These are phyloP conservation scores for Acromyrmex echinatior DNA, from an alignment of 1,140 invertebrate genomes.

Conservation along the genomic window DNA sequence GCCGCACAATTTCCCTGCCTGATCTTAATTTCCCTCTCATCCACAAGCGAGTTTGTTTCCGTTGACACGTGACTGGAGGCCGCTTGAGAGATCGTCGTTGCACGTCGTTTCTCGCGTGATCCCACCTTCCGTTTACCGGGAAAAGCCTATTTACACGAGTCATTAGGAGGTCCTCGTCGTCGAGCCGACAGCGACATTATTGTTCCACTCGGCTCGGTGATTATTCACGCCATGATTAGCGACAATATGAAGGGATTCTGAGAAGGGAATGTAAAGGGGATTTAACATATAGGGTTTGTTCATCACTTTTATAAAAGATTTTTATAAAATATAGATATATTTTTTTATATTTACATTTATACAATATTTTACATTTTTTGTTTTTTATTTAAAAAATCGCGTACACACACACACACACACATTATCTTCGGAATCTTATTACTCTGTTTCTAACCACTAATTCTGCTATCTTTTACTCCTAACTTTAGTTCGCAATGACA, in stretches of 20 bases:
- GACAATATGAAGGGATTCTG: neutral
- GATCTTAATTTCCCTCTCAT: slow-evolving; percentile 49
- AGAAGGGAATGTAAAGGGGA: neutral
- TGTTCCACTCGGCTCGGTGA: neutral
- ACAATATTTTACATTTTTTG: neutral
- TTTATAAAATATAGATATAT: neutral
- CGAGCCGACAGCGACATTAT: neutral
- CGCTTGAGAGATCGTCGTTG: slow-evolving; percentile 36
- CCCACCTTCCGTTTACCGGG: slow-evolving; percentile 43
- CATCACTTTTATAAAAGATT: neutral
- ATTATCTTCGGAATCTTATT: neutral
- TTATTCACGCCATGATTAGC: neutral
- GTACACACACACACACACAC: neutral
- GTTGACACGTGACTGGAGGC: slow-evolving; percentile 45
- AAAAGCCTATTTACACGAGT: slow-evolving; percentile 57
- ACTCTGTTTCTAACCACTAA: neutral
- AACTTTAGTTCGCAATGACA: neutral
- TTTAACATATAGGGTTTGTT: too few species aligned
- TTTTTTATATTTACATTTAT: neutral
- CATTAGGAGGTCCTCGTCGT: slow-evolving; percentile 8
- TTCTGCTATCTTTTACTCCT: neutral
- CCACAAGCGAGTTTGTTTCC: slow-evolving; percentile 8
- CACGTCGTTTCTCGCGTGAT: slow-evolving; percentile 43
- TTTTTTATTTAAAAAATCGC: neutral
- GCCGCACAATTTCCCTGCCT: slow-evolving; percentile 31